A percentile compares a stretch with the other conserved stretches of the same genome.
Evolutionary conservation across 1,140 invertebrate genomes (phyloP).

Genomic region (Oncopodura yosiiana): DNA sequence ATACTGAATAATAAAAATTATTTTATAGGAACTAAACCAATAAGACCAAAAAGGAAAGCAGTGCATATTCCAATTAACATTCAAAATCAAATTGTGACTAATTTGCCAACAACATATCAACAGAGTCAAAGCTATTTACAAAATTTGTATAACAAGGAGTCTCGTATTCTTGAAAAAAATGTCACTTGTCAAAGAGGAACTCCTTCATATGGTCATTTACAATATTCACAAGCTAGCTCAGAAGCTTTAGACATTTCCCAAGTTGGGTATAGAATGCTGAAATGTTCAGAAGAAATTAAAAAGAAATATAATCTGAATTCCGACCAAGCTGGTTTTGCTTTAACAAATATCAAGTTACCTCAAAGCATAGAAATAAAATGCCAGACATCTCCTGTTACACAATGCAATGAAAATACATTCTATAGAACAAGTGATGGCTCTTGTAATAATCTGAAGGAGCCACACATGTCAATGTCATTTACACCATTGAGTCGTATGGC

Average conservation of each 20-base stretch:
- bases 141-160: too few species aligned
- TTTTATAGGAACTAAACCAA: too few species aligned
- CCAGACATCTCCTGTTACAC: not conserved
- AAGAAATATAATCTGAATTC: not conserved
- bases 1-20: too few species aligned
- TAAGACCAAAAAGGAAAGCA: too few species aligned
- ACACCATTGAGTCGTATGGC: not conserved
- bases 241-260: not conserved
- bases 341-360: not conserved
- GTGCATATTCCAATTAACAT: too few species aligned
- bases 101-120: too few species aligned
- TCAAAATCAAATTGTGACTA: too few species aligned
- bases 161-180: too few species aligned
- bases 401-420: not conserved
- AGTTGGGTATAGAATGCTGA: not conserved
- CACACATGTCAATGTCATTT: not conserved
- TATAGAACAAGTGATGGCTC: not conserved
- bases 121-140: too few species aligned
- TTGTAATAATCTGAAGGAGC: not conserved
- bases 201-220: not conserved
- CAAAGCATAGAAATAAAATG: not conserved
- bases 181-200: not conserved
- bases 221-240: not conserved
- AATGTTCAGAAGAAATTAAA: not conserved
- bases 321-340: not conserved